Evolutionary conservation across 2,113 vertebrate species (phyloP), one percentile per base, ranked within the genome.

Genomic region (Oncorhynchus masou): DNA sequence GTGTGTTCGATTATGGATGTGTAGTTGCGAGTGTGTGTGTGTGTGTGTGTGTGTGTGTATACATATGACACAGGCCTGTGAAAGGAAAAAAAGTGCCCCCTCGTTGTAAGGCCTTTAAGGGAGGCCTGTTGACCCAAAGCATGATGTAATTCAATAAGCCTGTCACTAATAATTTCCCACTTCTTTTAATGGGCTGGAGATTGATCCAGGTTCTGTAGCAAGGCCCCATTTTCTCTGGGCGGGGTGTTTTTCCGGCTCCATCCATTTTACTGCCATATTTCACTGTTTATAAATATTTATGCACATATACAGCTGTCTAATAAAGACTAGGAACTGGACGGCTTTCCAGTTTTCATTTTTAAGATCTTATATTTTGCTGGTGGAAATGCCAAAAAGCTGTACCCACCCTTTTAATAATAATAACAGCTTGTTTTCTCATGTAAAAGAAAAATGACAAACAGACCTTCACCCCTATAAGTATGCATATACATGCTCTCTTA

Each of bases 91-190:
- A 31, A 60, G 68, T 34, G 12, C 83, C 62, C 74, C 81, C 74
- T 48, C 70, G 66, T 84, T 78, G 78, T 86, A 81, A 75, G 81
- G 75, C 66, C 74, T 79, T 90, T 84, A 85, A 80, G 81, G 86
- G 89, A 90, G 84, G 85, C 88, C 82, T 74, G 3, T 68, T 91
- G 91, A 92, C 89, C 86, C 80, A 80, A 31, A 89, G 49, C 87
- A 86, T 92, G 88, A 93, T 83, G 91, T 91, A 92, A 88, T 89
- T 92, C 84, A 85, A 70, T 92, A 88, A 91, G 83, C 87, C 70
- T 90, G 91, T 95, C 92, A 93, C 85, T 82, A 92, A 90, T 91
- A 88, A 93, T 95, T 95, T 92, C 74, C 75, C 86, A 88, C 88
- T 91, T 73, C 16, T 91, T 86, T 90, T 91, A 92, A 88, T 85